Evolutionary conservation across 2,113 vertebrate species (phyloP).

Genomic region (Lampris megalopsis): DNA sequence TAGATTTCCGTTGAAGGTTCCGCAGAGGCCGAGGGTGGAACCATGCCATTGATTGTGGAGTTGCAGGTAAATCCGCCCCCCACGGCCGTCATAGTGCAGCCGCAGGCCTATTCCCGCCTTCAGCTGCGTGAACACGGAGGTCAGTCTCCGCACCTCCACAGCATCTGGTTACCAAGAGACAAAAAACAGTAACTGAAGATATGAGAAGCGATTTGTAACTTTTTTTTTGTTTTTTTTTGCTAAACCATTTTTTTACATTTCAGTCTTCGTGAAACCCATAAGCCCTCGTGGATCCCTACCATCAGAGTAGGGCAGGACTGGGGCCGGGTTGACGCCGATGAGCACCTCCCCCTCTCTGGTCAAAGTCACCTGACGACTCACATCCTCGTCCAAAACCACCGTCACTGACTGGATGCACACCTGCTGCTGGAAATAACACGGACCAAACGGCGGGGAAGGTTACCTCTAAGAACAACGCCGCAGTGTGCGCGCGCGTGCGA

Average conservation of each 20-base stretch:
- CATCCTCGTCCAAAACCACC: constrained; percentile 92
- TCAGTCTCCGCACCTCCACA: constrained; percentile 89
- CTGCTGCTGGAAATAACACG: constrained; percentile 81
- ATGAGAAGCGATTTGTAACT: too few relatives aligned
- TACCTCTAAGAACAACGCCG: neutral
- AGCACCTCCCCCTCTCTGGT: constrained; percentile 90
- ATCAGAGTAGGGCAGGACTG: constrained; percentile 84
- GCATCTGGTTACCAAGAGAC: constrained; percentile 75
- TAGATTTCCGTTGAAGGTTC: constrained; percentile 96
- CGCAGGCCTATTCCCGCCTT: constrained; percentile 91
- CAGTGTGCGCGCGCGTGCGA: neutral
- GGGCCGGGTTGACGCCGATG: constrained; percentile 85
- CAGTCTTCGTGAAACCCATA: neutral
- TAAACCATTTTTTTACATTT: neutral
- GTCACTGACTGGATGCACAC: constrained; percentile 94
- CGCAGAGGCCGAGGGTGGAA: constrained; percentile 93
- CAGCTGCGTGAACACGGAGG: constrained; percentile 91
- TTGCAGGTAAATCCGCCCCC: constrained; percentile 92
- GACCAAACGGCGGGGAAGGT: neutral
- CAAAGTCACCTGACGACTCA: constrained; percentile 91
- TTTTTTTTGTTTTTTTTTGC: neutral
- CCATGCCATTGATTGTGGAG: constrained; percentile 88
- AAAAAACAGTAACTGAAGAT: neutral
- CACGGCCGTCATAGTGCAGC: constrained; percentile 89
- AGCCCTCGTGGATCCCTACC: constrained; percentile 79